Evolutionary conservation across 1,140 invertebrate genomes (phyloP), one percentile per base, ranked within the genome.

Genomic region (Temnothorax longispinosus): DNA sequence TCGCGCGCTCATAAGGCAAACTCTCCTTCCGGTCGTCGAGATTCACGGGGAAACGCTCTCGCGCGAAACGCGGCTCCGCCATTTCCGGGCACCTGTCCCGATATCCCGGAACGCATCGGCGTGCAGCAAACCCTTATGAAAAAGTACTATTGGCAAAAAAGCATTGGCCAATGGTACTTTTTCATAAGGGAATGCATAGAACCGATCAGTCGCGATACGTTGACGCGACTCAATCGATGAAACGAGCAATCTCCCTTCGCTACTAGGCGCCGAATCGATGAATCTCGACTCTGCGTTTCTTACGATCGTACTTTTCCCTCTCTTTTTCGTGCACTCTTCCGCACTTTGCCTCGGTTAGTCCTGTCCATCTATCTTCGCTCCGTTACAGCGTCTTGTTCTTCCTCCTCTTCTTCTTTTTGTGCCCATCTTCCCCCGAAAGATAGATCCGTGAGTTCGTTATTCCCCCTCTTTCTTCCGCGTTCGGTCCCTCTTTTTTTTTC

Each of bases 11-110:
- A 88, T 71, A 86, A 90, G 89, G 77, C 81, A 77, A 92, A 88
- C 88, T 92, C 91, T 92, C 86, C 90, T 93, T 93, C 91, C 92
- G 91, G 89, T 88, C 86, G 82, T 90, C 88, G 69, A 81, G 87
- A 86, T 77, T 62, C 86, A 62, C 88, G 81, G 75, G 60, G 90
- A 90, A 92, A 93, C 91, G 91, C 86, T 78, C 67, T 60, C 15
- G 74, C 60, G 50, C 60, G 44, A 71, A 86, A 86, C 69, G 81
- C 65, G 62, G 2, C 47, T 41, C 64, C 35, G 32, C 21, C 18
- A 50, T 27, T 85, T 76, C 71, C 81, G 47, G 72, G 3, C 7
- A 21, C 41, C 67, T n/a, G 54, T 56, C 38, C 60, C 77, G 11
- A 87, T 21, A 62, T 86, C 50, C 60, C 52, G 69, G 44, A 47